A percentile compares a stretch with the other conserved stretches of the same genome.
Evolutionary conservation across 2,888 invertebrate genomes (phyloP).

Genomic region (Lysandra bellargus): DNA sequence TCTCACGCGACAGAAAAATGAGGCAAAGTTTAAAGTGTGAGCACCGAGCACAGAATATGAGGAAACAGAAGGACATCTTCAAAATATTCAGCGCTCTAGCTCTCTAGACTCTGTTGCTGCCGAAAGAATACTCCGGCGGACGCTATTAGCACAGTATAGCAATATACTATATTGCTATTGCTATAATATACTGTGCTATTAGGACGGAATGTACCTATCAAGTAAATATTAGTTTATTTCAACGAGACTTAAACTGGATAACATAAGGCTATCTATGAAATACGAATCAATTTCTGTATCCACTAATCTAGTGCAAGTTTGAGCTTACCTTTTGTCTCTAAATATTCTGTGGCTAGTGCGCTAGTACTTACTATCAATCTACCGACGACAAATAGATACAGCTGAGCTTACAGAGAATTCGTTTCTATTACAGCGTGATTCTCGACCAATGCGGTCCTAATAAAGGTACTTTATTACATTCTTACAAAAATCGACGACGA

Average conservation of each 20-base stretch:
- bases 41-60: neutral
- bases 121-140: no score
- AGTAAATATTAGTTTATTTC: no score
- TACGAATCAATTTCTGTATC: no score
- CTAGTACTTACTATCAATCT: conserved; percentile 5
- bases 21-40: conserved; percentile 2
- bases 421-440: conserved; percentile 17
- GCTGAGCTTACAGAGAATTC: conserved; percentile 19
- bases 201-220: no score
- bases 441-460: conserved; percentile 3
- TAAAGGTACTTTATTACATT: conserved; percentile 13
- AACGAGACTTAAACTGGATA: no score
- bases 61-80: neutral
- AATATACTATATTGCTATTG: no score
- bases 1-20: conserved; percentile 17
- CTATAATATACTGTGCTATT: no score
- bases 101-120: no score
- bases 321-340: neutral
- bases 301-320: no score
- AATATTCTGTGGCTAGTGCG: neutral
- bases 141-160: no score
- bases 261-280: no score
- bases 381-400: conserved; percentile 25
- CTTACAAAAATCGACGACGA: neutral
- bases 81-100: neutral